Base-by-base conservation (phyloP, 2,888 invertebrate species). In the Erebia ligea region DNA sequence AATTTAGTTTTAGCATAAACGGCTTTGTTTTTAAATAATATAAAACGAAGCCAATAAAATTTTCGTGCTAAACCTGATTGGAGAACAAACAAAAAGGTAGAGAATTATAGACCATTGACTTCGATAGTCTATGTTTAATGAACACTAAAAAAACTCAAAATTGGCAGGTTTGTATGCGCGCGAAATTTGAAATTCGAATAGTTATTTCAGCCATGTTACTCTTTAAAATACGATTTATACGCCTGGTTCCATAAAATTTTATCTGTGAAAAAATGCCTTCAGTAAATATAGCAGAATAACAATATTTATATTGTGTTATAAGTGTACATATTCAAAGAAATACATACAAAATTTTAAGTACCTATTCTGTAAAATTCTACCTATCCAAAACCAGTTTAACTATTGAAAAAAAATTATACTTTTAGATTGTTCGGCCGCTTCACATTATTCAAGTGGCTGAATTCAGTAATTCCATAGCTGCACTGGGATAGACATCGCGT, bases 261-360 rank as follows among this genome's bases (percentile, higher is more conserved):
- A 76, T 77, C 79, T 80, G 80, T 78, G 78, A 82, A 79, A 78
- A 75, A 69, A 75, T 81, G 82, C 81, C 82, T 82, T 82, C 75
- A 67, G 77, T 73, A 78, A 73, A 70, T 68, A 72, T 74, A 73
- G 59, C 69, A 71, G n/a, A n/a, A n/a, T n/a, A 66, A 63, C 59
- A 64, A 57, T 70, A 21, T 59, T 72, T 73, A 4, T 56, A 17
- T 11, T 56, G 19, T 19, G 21, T 57, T 54, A 54, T 19, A 19
- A 9, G 13, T 50, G 5, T n/a, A 50, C n/a, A 10, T 76, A 74
- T 76, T 73, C 73, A 76, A 72, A 21, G 11, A 21, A 19, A 59
- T 40, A 34, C 61, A 65, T 71, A 72, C 21, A 69, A 69, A 63
- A 69, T 54, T 21, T 48, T 54, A 66, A 68, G 65, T 72, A 45